Percentiles rank a stretch among this genome's conserved stretches.
These are phyloP conservation scores for Nomada hirtipes DNA, from an alignment of 2,888 invertebrate species.

Conservation along the genomic window DNA sequence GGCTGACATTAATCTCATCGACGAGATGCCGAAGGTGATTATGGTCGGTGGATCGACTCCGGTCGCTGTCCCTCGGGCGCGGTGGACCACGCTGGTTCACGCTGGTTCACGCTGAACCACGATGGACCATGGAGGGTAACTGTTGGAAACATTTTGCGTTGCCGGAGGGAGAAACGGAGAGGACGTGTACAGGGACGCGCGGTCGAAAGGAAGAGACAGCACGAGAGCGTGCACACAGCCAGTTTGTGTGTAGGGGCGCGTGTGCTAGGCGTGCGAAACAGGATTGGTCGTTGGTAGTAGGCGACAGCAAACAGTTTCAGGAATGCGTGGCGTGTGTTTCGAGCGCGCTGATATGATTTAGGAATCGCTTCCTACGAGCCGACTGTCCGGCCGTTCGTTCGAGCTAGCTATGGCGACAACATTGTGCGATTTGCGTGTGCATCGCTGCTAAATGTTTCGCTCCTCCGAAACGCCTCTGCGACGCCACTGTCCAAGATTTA, in stretches of 20 bases:
- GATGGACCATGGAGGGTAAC: conserved; percentile 40
- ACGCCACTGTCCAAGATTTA: conserved; percentile 76
- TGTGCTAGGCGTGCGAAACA: conserved; percentile 31
- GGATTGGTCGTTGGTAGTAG: conserved; percentile 39
- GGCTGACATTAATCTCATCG: conserved; percentile 67
- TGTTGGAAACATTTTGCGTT: conserved; percentile 66
- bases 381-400: conserved; percentile 19
- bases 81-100: conserved; percentile 43
- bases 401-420: conserved; percentile 7
- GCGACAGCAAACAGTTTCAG: conserved; percentile 71
- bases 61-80: conserved; percentile 53
- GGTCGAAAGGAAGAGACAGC: not conserved
- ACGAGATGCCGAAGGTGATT: conserved; percentile 78
- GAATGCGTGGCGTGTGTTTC: conserved; percentile 77
- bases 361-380: conserved; percentile 71
- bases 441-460: conserved; percentile 57
- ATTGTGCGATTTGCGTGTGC: conserved; percentile 66
- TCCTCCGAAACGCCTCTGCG: conserved; percentile 44
- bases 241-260: not conserved
- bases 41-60: conserved; percentile 72
- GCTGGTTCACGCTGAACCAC: conserved; percentile 19
- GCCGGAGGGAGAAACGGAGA: conserved; percentile 46
- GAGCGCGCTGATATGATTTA: conserved; percentile 79
- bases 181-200: not conserved
- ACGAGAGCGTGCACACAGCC: not conserved